Base-by-base conservation (phyloP, 2,113 vertebrate genomes). In the cattle (Bos taurus) region DNA sequence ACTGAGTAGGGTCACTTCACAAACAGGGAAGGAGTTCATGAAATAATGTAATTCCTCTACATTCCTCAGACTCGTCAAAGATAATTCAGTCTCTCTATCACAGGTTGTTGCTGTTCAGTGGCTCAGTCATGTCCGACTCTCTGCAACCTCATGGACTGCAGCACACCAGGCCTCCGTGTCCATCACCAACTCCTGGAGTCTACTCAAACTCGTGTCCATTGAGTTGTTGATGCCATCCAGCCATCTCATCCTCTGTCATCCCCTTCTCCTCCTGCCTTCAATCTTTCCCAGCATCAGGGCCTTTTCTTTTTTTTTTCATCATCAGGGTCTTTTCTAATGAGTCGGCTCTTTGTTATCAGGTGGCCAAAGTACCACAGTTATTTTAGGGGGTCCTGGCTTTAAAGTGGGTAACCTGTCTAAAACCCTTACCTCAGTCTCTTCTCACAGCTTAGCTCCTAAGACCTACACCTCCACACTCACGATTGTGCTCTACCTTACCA, bases 91-190 rank as follows among this genome's bases (percentile, higher is more conserved):
- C 28, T 78, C 10, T 62, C 6, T 10, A 43, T 57, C 46, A 28
- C 4, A 59, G 52, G 64, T 11, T 59, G 25, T 11, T 23, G 17
- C 1, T 36, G 8, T 23, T 71, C 17, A 92, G 36, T 3, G 5
- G 2, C 67, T 71, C n/a, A 71, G 67, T 71, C 5, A 2, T 11
- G 10, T 40, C 19, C 0, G 2, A 23, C n/a, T 71, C n/a, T 71
- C 5, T 71, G 64, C 0, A 0, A 40, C n/a, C n/a, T 19, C 67
- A 23, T 6, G n/a, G 5, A 1, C 5, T 0, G 67, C 10, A 71
- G 67, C 67, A 23, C 1, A 0, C n/a, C n/a, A 71, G 19, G 67
- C 67, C n/a, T 71, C 67, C n/a, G 9, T 3, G 5, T 40, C 67
- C 67, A 71, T 71, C 67, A 71, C 67, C 67, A 71, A 3, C 67